Base-by-base conservation (phyloP, 2,113 vertebrate genomes). In the Spermophilus dauricus region DNA sequence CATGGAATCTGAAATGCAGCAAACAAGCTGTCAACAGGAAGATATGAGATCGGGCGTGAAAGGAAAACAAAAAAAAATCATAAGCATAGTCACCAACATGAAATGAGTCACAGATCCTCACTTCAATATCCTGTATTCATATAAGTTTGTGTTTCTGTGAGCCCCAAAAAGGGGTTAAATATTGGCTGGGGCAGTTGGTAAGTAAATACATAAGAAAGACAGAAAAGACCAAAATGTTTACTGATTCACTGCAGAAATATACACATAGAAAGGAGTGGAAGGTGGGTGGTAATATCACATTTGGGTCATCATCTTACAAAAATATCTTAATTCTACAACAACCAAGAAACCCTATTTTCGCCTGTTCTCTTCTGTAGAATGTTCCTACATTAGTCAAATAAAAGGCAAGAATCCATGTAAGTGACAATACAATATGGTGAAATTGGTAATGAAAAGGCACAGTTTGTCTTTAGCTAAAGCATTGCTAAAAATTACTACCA, bases 371-470 rank as follows among this genome's bases (percentile, higher is more conserved):
- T 96, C 28, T 53, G 58, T 0, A 91, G 48, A 76, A 67, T 86
- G n/a, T 61, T 73, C 58, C 69, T 53, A 56, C 13, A 76, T 32
- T 37, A 48, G 45, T 93, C 77, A 95, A 94, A 94, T 73, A 82
- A 89, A 92, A 96, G 51, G 53, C 26, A 85, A 76, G 24, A 77
- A 32, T 14, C 48, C 63, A 96, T 77, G 17, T 76, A 95, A 76
- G n/a, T 76, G 58, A 63, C 58, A 92, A 93, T 39, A 75, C 26
- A 83, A 63, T 39, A 58, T 22, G 1, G 22, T 80, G 65, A 95
- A 93, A 94, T 0, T 84, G 94, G 70, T 77, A 65, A 95, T n/a
- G 48, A 12, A 92, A 91, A 96, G 48, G 32, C 67, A 96, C 2
- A 30, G 82, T 34, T 14, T 12, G 2, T 63, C 80, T 93, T 88